Evolutionary conservation across 2,797 vertebrate genomes (phyloP), one percentile per base, ranked within the genome.

Genomic region (Paratrypauchen microcephalus): DNA sequence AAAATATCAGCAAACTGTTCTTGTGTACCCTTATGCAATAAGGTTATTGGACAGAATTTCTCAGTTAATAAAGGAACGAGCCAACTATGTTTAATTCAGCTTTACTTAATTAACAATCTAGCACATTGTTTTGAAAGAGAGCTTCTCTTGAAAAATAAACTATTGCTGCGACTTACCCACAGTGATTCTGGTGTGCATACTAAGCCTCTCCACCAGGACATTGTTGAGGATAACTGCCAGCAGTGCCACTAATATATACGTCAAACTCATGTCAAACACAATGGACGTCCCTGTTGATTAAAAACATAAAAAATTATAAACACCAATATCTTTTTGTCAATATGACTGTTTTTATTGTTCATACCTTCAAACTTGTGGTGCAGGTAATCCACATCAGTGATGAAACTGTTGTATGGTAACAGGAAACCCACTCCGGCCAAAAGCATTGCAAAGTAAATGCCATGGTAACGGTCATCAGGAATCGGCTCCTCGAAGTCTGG

Each of bases 321-420:
- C n/a, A 23, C 32, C 9, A 21, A 41, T 23, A 61, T 41, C 2
- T 11, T 39, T 19, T 39, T 36, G n/a, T 41, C 6, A 19, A 9
- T 36, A 36, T 41, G 6, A 21, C 5, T 60, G 9, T 39, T 9
- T n/a, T 41, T 61, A 59, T 62, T 16, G 24, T 66, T 72, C 0
- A 9, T 81, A 99, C 97, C 97, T 94, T 96, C 87, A 73, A 97
- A 99, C 89, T 97, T 98, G 72, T 96, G 95, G 73, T 99, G 97
- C 76, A 99, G 92, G 79, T 98, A 97, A 85, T 99, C 97, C 69
- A 99, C 97, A 0, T 98, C 97, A 0, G 97, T 98, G 86, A 99
- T 99, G 76, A 99, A 99, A 73, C 97, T 99, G 91, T 99, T 99
- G 92, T 99, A 99, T 0, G 97, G 97, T 79, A 99, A 93, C 74